A percentile compares a stretch with the other conserved stretches of the same genome.
Evolutionary conservation across 2,888 invertebrate species (phyloP).

Genomic region (Tenthredo notha): DNA sequence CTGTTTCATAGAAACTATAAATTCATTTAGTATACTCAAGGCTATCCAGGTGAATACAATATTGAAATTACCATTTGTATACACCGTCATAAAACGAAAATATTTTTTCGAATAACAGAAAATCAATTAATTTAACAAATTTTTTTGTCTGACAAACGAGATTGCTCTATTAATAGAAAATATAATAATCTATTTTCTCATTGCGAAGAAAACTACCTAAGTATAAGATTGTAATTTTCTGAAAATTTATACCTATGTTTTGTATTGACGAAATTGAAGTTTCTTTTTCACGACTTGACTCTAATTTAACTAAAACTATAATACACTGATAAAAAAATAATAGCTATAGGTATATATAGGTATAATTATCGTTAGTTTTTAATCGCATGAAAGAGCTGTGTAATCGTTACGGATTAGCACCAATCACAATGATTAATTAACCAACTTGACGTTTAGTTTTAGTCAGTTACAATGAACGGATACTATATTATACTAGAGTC

Average conservation of each 20-base stretch:
- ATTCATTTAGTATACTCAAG: not conserved
- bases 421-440: conserved; percentile 4
- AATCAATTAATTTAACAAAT: too few species aligned
- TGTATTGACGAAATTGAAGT: not conserved
- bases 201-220: too few species aligned
- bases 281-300: not conserved
- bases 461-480: not conserved
- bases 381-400: not conserved
- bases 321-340: not conserved
- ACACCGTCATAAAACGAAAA: not conserved
- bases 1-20: not conserved
- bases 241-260: not conserved
- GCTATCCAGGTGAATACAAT: not conserved
- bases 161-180: not conserved
- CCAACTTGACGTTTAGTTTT: not conserved
- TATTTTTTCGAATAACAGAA: too few species aligned
- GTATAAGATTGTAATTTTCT: not conserved
- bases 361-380: not conserved
- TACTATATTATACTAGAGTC: not conserved
- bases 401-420: conserved; percentile 10
- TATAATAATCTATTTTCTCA: too few species aligned
- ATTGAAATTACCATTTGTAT: not conserved
- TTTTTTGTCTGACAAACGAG: too few species aligned
- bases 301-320: not conserved
- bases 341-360: not conserved